Conservation (phyloP, 1,140 invertebrate species). For the Sminthurides bifidus region DNA sequence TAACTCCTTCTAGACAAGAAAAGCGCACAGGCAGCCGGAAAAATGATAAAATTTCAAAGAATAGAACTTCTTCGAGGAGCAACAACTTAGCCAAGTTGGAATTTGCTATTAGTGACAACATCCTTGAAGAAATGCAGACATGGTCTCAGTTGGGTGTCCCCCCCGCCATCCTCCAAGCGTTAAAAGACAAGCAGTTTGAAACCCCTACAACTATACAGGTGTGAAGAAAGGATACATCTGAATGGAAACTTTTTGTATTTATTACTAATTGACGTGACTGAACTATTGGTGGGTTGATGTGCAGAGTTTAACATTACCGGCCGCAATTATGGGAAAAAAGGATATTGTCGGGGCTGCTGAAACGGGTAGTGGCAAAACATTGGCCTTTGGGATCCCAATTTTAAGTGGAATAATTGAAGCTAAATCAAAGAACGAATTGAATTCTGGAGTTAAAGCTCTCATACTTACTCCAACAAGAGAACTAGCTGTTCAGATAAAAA, state of each 20-base stretch:
- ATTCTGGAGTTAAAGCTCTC: slow-evolving; percentile 53
- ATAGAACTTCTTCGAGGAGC: too few species aligned
- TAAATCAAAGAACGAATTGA: slow-evolving; percentile 7
- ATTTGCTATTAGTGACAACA: too few species aligned
- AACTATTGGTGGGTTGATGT: slow-evolving; percentile 18
- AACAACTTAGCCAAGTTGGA: too few species aligned
- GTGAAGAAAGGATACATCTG: not conserved
- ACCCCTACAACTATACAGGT: slow-evolving; percentile 71
- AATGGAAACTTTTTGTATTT: not conserved
- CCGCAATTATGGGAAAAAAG: slow-evolving; percentile 68
- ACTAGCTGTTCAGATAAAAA: slow-evolving; percentile 82
- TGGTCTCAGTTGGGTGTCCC: slow-evolving; percentile 64
- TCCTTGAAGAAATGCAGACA: slow-evolving; percentile 39
- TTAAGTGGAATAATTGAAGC: slow-evolving; percentile 63
- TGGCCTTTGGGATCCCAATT: slow-evolving; percentile 92
- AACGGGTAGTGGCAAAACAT: slow-evolving; percentile 94
- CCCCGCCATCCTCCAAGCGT: slow-evolving; percentile 53
- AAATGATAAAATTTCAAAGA: too few species aligned
- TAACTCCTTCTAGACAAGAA: too few species aligned
- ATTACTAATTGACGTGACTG: not conserved
- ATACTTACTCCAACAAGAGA: slow-evolving; percentile 91
- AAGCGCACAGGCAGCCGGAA: too few species aligned
- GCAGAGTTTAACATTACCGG: slow-evolving; percentile 58
- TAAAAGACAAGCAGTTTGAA: slow-evolving; percentile 62
- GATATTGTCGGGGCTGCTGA: slow-evolving; percentile 93